Conservation (phyloP, 2,888 invertebrate species). For the Strigamia crassipes region DNA sequence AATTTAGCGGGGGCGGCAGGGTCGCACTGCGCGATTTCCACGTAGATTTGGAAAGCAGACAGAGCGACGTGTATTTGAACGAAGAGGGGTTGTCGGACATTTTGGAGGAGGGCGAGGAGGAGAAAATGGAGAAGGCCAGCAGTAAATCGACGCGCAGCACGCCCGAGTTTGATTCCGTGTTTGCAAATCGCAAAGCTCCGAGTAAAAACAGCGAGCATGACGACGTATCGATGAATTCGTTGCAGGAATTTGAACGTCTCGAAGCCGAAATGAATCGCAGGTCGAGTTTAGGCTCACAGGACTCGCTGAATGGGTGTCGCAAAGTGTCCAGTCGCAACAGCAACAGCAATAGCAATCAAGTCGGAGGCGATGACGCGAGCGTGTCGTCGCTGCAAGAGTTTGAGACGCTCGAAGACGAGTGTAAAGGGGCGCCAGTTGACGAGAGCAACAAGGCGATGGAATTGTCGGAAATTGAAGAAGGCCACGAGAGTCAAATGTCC, state of each 20-base stretch:
- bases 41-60: slow-evolving; percentile 55
- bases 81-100: slow-evolving; percentile 78
- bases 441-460: slow-evolving; percentile 70
- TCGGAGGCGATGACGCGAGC: slow-evolving; percentile 75
- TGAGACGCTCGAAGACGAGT: slow-evolving; percentile 86
- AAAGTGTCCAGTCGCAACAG: slow-evolving; percentile 67
- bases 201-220: slow-evolving; percentile 82
- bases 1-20: slow-evolving; percentile 74
- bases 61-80: slow-evolving; percentile 65
- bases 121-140: slow-evolving; percentile 66
- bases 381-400: slow-evolving; percentile 81
- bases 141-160: slow-evolving; percentile 78
- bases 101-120: slow-evolving; percentile 73
- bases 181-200: slow-evolving; percentile 81
- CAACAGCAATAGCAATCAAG: slow-evolving; percentile 52
- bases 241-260: slow-evolving; percentile 91
- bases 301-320: slow-evolving; percentile 71
- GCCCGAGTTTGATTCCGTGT: slow-evolving; percentile 80
- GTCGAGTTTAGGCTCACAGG: slow-evolving; percentile 72
- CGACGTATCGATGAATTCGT: slow-evolving; percentile 86
- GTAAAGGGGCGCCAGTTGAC: slow-evolving; percentile 75
- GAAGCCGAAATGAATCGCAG: slow-evolving; percentile 73
- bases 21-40: slow-evolving; percentile 58
- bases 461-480: slow-evolving; percentile 63
- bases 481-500: slow-evolving; percentile 61